Percentiles rank a stretch among this genome's conserved stretches.
phyloP scores from a whole-genome alignment of 1,140 invertebrate genomes.

The Drosophila athabasca region DNA sequence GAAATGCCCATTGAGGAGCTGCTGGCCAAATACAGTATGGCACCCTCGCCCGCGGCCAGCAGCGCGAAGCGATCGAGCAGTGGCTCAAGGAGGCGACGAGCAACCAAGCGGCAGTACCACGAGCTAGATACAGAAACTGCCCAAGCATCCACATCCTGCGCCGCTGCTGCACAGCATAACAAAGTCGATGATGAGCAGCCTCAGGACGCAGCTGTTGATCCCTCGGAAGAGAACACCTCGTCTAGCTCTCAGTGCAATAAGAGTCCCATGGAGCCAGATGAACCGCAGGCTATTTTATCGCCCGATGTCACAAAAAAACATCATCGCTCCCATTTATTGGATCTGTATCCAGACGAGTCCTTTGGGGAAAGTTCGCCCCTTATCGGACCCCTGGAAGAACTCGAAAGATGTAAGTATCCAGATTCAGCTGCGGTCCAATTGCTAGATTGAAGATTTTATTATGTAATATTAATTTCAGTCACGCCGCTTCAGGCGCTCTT shows the following conservation, averaged over 20 bases:
- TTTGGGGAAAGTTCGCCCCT: conserved; percentile 57
- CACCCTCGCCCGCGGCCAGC: conserved; percentile 23
- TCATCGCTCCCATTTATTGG: conserved; percentile 74
- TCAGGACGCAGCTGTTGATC: background rate
- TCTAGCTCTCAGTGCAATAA: background rate
- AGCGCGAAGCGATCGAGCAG: conserved; percentile 32
- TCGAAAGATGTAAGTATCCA: conserved; percentile 49
- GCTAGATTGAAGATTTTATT: background rate
- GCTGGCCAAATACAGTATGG: conserved; percentile 85
- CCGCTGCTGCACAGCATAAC: conserved; percentile 2
- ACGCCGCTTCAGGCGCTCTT: conserved; percentile 86
- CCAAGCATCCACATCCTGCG: conserved; percentile 1
- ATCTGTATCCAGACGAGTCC: conserved; percentile 74
- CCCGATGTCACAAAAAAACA: conserved; percentile 52
- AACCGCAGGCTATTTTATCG: conserved; percentile 5
- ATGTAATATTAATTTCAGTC: conserved; percentile 69
- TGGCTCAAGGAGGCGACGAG: conserved; percentile 26
- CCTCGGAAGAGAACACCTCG: conserved; percentile 6
- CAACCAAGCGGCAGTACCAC: conserved; percentile 45
- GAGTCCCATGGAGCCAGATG: conserved; percentile 13
- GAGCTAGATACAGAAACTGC: conserved; percentile 27
- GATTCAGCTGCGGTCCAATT: background rate
- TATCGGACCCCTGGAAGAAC: conserved; percentile 20
- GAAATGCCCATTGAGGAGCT: conserved; percentile 98
- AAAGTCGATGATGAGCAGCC: conserved; percentile 14